These are phyloP conservation scores for Drosophila pruinosa DNA, from an alignment of 1,140 invertebrate species.

Conservation along the genomic window DNA sequence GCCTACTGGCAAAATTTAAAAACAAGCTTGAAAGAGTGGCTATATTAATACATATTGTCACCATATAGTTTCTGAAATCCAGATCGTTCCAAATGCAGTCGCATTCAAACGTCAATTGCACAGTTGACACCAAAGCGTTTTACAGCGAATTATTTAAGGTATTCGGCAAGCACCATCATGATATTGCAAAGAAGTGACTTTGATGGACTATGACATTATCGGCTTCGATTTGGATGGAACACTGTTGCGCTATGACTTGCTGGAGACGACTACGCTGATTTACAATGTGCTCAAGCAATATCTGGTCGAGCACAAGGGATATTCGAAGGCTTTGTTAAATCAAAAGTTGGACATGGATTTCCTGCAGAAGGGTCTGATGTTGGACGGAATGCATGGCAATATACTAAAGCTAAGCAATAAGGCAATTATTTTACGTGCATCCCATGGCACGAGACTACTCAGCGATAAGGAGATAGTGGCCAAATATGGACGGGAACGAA, in stretches of 20 bases:
- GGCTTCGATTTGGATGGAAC: slow-evolving; percentile 93
- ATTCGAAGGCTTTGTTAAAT: slow-evolving; percentile 84
- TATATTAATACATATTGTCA: no score
- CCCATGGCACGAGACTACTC: slow-evolving; percentile 88
- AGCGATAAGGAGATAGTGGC: slow-evolving; percentile 85
- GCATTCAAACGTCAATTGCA: no score
- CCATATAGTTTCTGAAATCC: no score
- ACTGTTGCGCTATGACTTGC: slow-evolving; percentile 87
- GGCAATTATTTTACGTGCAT: slow-evolving; percentile 87
- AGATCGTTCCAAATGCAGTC: no score
- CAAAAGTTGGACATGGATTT: slow-evolving; percentile 85
- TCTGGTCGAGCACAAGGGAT: slow-evolving; percentile 86
- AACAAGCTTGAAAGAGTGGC: no score
- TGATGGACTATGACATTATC: slow-evolving; percentile 89
- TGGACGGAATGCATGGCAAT: slow-evolving; percentile 90
- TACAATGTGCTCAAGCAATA: slow-evolving; percentile 87
- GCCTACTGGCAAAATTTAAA: no score
- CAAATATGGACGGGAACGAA: slow-evolving; percentile 86
- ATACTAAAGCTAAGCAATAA: slow-evolving; percentile 86
- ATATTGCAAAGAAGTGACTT: slow-evolving; percentile 82
- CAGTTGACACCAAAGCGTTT: slow-evolving; percentile 2
- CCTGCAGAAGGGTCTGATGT: slow-evolving; percentile 89
- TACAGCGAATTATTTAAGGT: slow-evolving; percentile 52
- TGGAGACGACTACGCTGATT: slow-evolving; percentile 85
- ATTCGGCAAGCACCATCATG: slow-evolving; percentile 78